phyloP scores from a whole-genome alignment of 2,113 vertebrate species.

The Suncus etruscus region DNA sequence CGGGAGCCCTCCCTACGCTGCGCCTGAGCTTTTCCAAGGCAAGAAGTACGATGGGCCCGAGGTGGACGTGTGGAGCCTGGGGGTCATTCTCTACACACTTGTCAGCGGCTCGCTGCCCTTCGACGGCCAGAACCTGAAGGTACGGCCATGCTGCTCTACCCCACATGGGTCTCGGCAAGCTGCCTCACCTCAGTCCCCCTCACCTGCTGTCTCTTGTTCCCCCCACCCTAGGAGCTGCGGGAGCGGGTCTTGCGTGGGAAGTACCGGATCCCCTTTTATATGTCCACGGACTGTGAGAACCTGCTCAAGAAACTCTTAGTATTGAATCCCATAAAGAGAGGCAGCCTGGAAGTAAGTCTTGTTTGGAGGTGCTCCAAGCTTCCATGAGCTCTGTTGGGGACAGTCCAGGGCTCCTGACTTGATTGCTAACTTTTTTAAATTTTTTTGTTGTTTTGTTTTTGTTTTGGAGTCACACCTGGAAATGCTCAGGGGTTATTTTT shows the following conservation, averaged over 20 bases:
- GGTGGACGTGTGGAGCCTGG: conserved; percentile 98
- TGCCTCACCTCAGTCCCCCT: too few relatives aligned
- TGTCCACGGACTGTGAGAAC: conserved; percentile 99
- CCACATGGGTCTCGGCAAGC: not conserved
- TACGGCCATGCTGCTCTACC: conserved; percentile 72
- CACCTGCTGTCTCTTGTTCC: conserved; percentile 45
- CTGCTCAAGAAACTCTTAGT: conserved; percentile 97
- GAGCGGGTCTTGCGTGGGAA: conserved; percentile 97
- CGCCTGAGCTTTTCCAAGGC: conserved; percentile 97
- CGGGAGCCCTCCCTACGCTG: conserved; percentile 96
- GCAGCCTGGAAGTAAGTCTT: conserved; percentile 95
- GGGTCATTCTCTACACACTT: conserved; percentile 97
- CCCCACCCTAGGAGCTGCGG: conserved; percentile 91
- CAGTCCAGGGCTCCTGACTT: too few relatives aligned
- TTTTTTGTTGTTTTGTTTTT: too few relatives aligned
- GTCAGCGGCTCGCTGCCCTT: conserved; percentile 98
- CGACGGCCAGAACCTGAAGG: conserved; percentile 98
- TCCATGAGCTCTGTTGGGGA: too few relatives aligned
- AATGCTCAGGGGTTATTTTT: too few relatives aligned
- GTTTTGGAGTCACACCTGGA: too few relatives aligned
- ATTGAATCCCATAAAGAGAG: conserved; percentile 96
- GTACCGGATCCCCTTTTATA: conserved; percentile 99
- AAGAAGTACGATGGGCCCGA: conserved; percentile 98
- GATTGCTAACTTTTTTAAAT: too few relatives aligned
- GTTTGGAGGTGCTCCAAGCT: too few relatives aligned